Evolutionary conservation across 2,113 vertebrate species (phyloP).

Genomic region (Echinops telfairi): DNA sequence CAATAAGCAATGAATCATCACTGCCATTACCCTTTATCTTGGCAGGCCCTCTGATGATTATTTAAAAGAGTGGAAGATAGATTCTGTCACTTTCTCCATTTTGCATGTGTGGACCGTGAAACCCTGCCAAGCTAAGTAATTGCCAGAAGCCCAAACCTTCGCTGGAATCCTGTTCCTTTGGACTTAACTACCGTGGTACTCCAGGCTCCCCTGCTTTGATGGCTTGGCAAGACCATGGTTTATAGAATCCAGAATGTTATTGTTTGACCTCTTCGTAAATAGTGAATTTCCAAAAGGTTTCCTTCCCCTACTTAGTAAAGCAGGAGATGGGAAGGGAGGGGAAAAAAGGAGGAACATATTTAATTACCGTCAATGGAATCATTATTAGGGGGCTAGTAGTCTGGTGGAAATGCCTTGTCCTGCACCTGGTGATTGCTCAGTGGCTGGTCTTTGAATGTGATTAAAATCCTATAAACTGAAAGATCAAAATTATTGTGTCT

Average conservation of each 20-base stretch:
- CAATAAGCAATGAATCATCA: background rate
- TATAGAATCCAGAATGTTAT: background rate
- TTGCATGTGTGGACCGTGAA: background rate
- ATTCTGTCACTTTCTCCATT: background rate
- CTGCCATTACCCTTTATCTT: background rate
- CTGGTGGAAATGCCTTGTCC: background rate
- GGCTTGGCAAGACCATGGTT: background rate
- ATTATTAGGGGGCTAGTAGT: background rate
- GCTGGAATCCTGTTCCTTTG: background rate
- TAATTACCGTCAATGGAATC: background rate
- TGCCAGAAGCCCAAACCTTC: background rate
- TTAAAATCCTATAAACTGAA: background rate
- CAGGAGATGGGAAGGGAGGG: background rate
- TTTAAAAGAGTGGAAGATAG: background rate
- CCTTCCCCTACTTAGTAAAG: background rate
- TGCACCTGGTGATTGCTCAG: background rate
- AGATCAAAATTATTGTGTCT: constrained; percentile 34
- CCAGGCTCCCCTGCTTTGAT: background rate
- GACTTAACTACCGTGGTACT: background rate
- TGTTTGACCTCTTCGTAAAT: background rate
- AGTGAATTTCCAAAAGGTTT: background rate
- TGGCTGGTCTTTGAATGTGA: background rate
- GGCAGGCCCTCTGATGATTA: background rate
- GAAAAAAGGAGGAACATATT: background rate
- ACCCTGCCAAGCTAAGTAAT: background rate